Percentiles rank a stretch among this genome's conserved stretches.
These are phyloP conservation scores for Fregata magnificens DNA, from an alignment of 2,113 vertebrate species.

Conservation along the genomic window DNA sequence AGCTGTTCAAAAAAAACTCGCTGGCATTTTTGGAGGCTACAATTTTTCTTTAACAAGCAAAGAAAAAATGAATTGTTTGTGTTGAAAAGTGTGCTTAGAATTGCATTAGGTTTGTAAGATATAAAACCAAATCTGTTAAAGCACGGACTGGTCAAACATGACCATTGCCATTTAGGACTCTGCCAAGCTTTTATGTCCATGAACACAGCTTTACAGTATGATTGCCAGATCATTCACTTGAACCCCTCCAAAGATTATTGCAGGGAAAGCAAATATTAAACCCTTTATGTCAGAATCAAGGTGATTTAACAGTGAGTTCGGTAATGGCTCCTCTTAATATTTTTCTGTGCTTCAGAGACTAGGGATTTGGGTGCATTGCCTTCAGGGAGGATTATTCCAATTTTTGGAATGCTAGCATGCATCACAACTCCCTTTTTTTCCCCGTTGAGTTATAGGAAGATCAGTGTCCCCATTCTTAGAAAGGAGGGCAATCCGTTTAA, in stretches of 20 bases:
- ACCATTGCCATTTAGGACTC: neutral
- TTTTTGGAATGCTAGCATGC: neutral
- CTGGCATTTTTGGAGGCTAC: neutral
- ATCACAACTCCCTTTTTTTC: neutral
- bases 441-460: neutral
- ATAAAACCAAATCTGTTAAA: neutral
- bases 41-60: neutral
- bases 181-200: neutral
- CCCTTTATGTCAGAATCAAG: neutral
- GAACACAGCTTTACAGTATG: neutral
- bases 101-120: neutral
- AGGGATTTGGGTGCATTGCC: neutral
- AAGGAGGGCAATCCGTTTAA: conserved; percentile 46
- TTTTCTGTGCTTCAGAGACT: neutral
- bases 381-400: neutral
- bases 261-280: neutral
- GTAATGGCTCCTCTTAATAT: neutral
- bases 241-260: neutral
- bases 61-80: neutral
- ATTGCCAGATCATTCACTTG: neutral
- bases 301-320: neutral
- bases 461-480: neutral
- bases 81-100: neutral
- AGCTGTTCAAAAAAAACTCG: neutral
- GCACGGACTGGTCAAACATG: neutral